Base-by-base conservation (phyloP, 2,888 invertebrate species). In the Caradrina clavipalpis region DNA sequence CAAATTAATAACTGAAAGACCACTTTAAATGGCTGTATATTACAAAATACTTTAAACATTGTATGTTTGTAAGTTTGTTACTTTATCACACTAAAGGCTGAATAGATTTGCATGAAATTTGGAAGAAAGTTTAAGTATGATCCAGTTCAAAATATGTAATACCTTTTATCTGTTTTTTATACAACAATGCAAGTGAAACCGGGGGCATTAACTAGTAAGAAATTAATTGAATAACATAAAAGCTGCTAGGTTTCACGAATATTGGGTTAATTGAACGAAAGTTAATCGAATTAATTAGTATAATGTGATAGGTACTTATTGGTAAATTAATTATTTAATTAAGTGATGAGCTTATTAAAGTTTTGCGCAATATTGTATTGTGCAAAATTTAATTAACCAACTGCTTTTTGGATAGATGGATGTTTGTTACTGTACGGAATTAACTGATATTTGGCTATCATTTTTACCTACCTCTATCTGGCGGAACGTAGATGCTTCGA, bases 201-300 rank as follows among this genome's bases (percentile, higher is more conserved):
- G 19, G 17, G 5, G 17, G 13, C 2, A 13, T 10, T 2, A 6
- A 6, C n/a, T n/a, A 42, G 42, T 31, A 17, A 47, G 21, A 59
- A 31, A 47, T n/a, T n/a, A 54, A 39, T 49, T 11, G 26, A 31
- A 47, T 17, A 62, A 21, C 53, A 56, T 21, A 11, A 42, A 10
- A 15, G 11, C 11, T 39, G 60, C 59, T 56, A 17, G 54, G 15
- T 35, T 45, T 21, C 51, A 42, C 11, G 53, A 65, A 70, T 64
- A 51, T 35, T 49, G 19, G 31, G 21, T 55, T 76, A 76, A 76
- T 73, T 60, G 42, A 69, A 64, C 64, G 55, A 51, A 66, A 67
- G 35, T 58, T 71, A 62, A 77, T 69, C 21, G 39, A 66, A 66
- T 73, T 66, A 69, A 73, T 58, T 63, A 22, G 15, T 51, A 17